Conservation (phyloP, 2,888 invertebrate species). For the Reticulitermes lucifugus region DNA sequence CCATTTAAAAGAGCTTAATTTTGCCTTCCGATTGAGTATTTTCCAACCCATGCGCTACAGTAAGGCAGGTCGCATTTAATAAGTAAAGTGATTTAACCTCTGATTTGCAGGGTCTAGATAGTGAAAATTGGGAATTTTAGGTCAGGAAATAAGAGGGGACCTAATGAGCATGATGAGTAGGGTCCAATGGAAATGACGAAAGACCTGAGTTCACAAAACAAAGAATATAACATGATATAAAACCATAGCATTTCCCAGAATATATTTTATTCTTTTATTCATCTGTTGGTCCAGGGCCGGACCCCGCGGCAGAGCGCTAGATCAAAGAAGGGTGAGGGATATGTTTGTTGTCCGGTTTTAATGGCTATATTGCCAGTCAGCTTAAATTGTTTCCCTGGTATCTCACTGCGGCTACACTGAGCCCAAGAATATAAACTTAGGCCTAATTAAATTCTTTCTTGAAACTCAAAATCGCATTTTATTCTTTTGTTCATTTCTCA, state of each 20-base stretch:
- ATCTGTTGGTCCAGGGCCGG: not conserved
- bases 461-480: not conserved
- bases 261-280: not conserved
- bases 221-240: constrained; percentile 11
- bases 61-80: no score
- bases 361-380: constrained; percentile 23
- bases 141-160: not conserved
- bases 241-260: constrained; percentile 7
- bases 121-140: not conserved
- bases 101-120: no score
- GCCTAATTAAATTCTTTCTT: not conserved
- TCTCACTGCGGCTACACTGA: not conserved
- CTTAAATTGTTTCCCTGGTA: constrained; percentile 18
- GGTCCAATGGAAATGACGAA: not conserved
- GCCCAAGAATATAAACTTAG: not conserved
- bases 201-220: not conserved
- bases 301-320: constrained; percentile 7
- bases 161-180: not conserved
- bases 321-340: constrained; percentile 15
- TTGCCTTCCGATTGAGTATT: no score
- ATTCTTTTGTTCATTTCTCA: no score
- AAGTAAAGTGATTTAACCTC: no score
- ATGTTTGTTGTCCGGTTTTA: constrained; percentile 4
- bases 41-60: no score
- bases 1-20: no score